phyloP scores from a whole-genome alignment of 2,888 invertebrate species.

The Mythimna ferrago region DNA sequence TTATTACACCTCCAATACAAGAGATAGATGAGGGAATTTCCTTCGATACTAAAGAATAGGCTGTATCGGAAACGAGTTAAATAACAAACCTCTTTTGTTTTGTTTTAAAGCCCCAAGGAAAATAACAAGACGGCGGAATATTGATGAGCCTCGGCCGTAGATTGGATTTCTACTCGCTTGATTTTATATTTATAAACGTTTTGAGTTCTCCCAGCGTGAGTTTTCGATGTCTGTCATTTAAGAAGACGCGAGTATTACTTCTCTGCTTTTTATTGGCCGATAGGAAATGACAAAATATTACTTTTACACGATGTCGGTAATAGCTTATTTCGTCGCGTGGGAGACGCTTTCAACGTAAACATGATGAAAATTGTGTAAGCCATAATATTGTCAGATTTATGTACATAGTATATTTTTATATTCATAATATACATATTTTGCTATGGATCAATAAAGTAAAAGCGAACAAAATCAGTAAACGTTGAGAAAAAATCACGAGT shows the following conservation, averaged over 20 bases:
- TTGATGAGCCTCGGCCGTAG: slow-evolving; percentile 79
- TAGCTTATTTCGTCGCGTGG: slow-evolving; percentile 62
- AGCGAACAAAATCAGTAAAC: slow-evolving; percentile 63
- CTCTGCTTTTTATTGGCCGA: slow-evolving; percentile 61
- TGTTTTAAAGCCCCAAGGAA: slow-evolving; percentile 81
- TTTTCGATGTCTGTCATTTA: slow-evolving; percentile 64
- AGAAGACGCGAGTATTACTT: slow-evolving; percentile 59
- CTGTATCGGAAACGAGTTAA: slow-evolving; percentile 90
- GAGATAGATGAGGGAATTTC: slow-evolving; percentile 84
- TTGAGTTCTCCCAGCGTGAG: slow-evolving; percentile 68
- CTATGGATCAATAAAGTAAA: slow-evolving; percentile 64
- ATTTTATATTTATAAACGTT: slow-evolving; percentile 75
- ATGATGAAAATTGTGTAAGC: slow-evolving; percentile 61
- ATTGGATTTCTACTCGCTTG: slow-evolving; percentile 74
- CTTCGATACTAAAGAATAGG: slow-evolving; percentile 84
- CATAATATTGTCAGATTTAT: slow-evolving; percentile 63
- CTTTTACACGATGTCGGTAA: slow-evolving; percentile 62
- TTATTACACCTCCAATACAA: slow-evolving; percentile 65
- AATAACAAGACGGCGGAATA: slow-evolving; percentile 86
- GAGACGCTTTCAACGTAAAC: slow-evolving; percentile 60
- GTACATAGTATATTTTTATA: slow-evolving; percentile 62
- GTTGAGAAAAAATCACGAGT: slow-evolving; percentile 70
- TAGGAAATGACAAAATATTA: slow-evolving; percentile 66
- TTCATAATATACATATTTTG: slow-evolving; percentile 64
- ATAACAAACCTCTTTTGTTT: slow-evolving; percentile 87